These are phyloP conservation scores for Euphydryas editha DNA, from an alignment of 2,888 invertebrate species.

Conservation along the genomic window DNA sequence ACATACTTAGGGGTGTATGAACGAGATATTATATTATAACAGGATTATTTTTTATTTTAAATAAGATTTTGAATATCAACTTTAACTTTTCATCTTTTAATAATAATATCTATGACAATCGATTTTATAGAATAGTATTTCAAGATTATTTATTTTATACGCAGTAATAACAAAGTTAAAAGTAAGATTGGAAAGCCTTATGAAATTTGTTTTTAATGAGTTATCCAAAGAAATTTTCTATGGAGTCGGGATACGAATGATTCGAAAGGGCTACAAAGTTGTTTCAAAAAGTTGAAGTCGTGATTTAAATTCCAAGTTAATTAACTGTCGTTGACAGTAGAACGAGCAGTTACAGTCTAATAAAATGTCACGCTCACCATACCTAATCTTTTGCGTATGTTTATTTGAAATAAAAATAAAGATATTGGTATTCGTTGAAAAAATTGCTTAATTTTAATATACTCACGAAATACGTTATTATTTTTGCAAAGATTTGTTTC, in stretches of 20 bases:
- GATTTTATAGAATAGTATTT: not conserved
- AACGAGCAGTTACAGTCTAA: not conserved
- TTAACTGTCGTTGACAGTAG: constrained; percentile 30
- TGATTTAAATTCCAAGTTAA: constrained; percentile 32
- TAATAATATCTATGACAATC: not conserved
- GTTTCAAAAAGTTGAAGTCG: constrained; percentile 27
- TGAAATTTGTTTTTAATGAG: constrained; percentile 34
- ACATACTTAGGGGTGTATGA: not conserved
- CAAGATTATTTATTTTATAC: not conserved
- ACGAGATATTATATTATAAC: too few relatives aligned
- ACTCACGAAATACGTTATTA: too few relatives aligned
- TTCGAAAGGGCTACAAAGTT: constrained; percentile 30
- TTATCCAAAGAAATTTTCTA: constrained; percentile 35
- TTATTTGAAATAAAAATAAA: too few relatives aligned
- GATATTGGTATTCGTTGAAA: too few relatives aligned
- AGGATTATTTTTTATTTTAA: not conserved
- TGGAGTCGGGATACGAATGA: constrained; percentile 19
- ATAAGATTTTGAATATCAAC: too few relatives aligned
- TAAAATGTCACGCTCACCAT: not conserved
- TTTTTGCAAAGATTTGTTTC: too few relatives aligned
- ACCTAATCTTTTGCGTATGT: not conserved
- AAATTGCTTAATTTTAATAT: too few relatives aligned
- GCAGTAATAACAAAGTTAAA: constrained; percentile 19
- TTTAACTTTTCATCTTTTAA: too few relatives aligned
- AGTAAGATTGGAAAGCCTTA: constrained; percentile 23